A percentile compares a stretch with the other conserved stretches of the same genome.
These are phyloP conservation scores for Euphonia xanthogaster DNA, from an alignment of 2,797 vertebrate species.

Conservation along the genomic window DNA sequence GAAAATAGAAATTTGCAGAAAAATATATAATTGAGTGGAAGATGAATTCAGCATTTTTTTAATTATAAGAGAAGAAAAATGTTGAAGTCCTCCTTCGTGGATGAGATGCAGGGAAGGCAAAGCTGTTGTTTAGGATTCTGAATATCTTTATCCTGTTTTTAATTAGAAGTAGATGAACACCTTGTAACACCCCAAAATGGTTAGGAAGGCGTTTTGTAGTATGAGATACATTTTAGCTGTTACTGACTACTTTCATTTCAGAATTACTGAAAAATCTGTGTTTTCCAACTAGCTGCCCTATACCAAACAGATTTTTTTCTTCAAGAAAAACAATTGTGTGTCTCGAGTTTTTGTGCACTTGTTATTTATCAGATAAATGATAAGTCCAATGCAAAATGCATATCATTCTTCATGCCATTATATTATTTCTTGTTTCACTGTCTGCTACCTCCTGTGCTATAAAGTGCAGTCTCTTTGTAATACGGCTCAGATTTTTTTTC, in stretches of 20 bases:
- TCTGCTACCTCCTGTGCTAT: background rate
- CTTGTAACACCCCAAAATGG: background rate
- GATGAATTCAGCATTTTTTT: background rate
- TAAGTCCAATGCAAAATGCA: background rate
- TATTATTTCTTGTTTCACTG: background rate
- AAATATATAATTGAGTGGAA: background rate
- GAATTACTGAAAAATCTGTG: background rate
- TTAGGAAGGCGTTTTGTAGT: background rate
- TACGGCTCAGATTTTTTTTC: background rate
- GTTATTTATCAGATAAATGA: conserved; percentile 1
- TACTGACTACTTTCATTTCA: background rate
- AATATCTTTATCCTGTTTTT: background rate
- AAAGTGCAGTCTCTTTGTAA: conserved; percentile 4
- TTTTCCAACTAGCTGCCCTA: background rate
- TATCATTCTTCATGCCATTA: background rate
- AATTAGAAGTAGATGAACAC: background rate
- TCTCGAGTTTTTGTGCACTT: background rate
- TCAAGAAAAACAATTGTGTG: background rate
- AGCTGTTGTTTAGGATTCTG: background rate
- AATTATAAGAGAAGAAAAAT: background rate
- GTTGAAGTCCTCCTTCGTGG: background rate
- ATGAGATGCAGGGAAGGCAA: background rate
- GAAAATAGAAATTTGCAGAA: background rate
- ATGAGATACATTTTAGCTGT: background rate
- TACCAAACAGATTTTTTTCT: background rate